Conservation (phyloP, 2,113 vertebrate species). For the Nerophis lumbriciformis region DNA sequence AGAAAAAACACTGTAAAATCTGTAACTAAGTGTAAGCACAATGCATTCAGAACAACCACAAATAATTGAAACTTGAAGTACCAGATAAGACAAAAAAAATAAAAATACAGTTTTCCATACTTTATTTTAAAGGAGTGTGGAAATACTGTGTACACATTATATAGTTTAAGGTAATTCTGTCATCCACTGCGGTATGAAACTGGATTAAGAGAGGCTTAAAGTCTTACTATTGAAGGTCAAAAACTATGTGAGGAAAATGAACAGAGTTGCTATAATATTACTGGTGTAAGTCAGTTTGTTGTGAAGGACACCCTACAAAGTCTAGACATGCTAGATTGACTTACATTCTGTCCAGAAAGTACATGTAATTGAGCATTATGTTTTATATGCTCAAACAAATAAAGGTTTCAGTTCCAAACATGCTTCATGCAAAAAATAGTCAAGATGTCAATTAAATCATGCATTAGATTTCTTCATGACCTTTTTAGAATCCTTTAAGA, state of each 20-base stretch:
- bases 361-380: slow-evolving; percentile 42
- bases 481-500: not conserved
- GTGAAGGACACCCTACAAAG: slow-evolving; percentile 39
- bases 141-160: slow-evolving; percentile 19
- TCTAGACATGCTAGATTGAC: slow-evolving; percentile 49
- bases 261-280: slow-evolving; percentile 28
- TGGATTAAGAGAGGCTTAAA: slow-evolving; percentile 29
- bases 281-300: slow-evolving; percentile 39
- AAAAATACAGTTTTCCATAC: too few species aligned
- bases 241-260: slow-evolving; percentile 34
- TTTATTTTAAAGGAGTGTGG: slow-evolving; percentile 10
- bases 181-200: not conserved
- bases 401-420: not conserved
- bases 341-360: slow-evolving; percentile 31
- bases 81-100: slow-evolving; percentile 40
- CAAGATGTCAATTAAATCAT: slow-evolving; percentile 11
- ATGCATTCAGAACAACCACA: too few species aligned
- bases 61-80: too few species aligned
- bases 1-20: too few species aligned
- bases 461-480: not conserved
- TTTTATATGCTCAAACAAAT: slow-evolving; percentile 24
- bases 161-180: not conserved
- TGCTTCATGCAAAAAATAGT: slow-evolving; percentile 7
- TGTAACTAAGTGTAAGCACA: too few species aligned
- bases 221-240: slow-evolving; percentile 33